These are phyloP conservation scores for Pterocles burchelli DNA, from an alignment of 2,113 vertebrate genomes.

Conservation along the genomic window DNA sequence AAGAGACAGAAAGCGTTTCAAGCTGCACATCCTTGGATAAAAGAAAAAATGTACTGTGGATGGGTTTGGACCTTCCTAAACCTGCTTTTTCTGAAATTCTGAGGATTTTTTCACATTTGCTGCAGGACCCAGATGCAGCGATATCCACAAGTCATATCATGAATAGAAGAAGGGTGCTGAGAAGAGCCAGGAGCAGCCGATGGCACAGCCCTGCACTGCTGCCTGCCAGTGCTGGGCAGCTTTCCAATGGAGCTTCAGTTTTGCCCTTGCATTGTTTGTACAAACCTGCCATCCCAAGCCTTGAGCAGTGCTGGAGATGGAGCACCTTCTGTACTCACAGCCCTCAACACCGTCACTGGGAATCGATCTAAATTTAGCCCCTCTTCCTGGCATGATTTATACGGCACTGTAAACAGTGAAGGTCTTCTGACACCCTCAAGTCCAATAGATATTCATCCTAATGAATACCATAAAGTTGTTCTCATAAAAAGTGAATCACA, in stretches of 20 bases:
- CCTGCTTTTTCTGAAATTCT: neutral
- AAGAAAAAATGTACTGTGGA: neutral
- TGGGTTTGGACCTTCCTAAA: neutral
- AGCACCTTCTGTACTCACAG: neutral
- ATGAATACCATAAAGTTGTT: neutral
- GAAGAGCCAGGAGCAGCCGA: neutral
- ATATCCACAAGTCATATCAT: fast-evolving
- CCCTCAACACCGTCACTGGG: neutral
- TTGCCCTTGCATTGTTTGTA: fast-evolving
- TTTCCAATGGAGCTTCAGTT: fast-evolving
- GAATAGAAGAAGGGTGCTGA: neutral
- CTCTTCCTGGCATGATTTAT: neutral
- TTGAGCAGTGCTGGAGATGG: neutral
- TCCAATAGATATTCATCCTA: neutral
- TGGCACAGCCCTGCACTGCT: neutral
- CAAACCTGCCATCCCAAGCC: neutral
- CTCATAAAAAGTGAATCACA: neutral
- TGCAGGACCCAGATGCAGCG: no score
- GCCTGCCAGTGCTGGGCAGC: neutral
- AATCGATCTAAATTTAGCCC: neutral
- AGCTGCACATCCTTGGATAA: neutral
- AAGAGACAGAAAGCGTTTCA: neutral
- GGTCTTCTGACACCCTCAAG: neutral
- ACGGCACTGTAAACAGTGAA: neutral
- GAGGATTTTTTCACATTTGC: neutral